These are phyloP conservation scores for Scophthalmus maximus DNA, from an alignment of 2,113 vertebrate species.

Conservation along the genomic window DNA sequence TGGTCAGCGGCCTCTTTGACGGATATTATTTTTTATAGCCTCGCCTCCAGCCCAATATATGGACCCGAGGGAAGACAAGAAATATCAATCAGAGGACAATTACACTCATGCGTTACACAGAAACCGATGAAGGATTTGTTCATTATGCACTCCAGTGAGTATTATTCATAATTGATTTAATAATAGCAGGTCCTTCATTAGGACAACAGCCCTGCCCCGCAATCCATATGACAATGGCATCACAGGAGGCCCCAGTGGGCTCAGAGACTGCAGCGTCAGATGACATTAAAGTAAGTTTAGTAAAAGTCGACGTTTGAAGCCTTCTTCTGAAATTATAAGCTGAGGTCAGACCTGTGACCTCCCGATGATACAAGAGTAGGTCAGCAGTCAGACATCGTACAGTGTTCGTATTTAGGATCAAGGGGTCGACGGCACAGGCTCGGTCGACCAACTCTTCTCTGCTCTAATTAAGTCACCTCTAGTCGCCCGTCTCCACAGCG, in stretches of 20 bases:
- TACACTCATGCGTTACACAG: neutral
- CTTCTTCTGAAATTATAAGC: slow-evolving; percentile 14
- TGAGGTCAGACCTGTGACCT: slow-evolving; percentile 26
- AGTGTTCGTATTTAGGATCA: slow-evolving; percentile 9
- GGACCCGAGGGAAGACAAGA: slow-evolving; percentile 38
- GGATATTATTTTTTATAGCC: slow-evolving; percentile 34
- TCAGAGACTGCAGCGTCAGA: neutral
- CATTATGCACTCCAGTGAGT: slow-evolving; percentile 57
- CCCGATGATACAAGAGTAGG: slow-evolving; percentile 10
- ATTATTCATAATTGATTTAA: slow-evolving; percentile 67
- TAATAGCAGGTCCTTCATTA: slow-evolving; percentile 58
- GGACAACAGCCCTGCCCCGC: slow-evolving; percentile 32
- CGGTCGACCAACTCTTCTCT: slow-evolving; percentile 37
- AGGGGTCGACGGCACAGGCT: slow-evolving; percentile 15
- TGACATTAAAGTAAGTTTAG: neutral
- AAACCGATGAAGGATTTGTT: slow-evolving; percentile 63
- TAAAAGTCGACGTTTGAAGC: too few relatives aligned
- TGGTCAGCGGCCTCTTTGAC: slow-evolving; percentile 22
- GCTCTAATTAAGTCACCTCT: slow-evolving; percentile 61
- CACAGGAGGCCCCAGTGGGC: slow-evolving; percentile 38
- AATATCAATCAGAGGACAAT: slow-evolving; percentile 68
- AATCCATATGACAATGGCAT: slow-evolving; percentile 50
- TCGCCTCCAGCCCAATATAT: slow-evolving; percentile 44
- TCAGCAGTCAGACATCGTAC: slow-evolving; percentile 5
- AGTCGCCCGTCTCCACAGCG: slow-evolving; percentile 14